A percentile compares a stretch with the other conserved stretches of the same genome.
These are phyloP conservation scores for Pitta sordida DNA, from an alignment of 2,113 vertebrate genomes.

Conservation along the genomic window DNA sequence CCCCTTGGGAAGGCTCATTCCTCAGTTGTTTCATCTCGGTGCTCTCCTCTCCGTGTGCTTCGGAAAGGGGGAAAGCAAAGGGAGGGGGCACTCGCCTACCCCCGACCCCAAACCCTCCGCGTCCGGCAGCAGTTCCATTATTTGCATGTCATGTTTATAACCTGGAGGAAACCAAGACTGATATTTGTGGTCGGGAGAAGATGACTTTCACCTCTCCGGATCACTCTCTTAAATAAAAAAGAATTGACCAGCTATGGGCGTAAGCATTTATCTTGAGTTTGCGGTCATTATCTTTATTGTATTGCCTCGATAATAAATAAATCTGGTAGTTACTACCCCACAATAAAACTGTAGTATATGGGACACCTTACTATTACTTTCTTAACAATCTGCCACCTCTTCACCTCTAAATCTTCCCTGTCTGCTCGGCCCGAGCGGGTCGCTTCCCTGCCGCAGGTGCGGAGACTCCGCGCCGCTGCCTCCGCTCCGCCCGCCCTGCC, in stretches of 20 bases:
- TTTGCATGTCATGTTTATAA: constrained; percentile 74
- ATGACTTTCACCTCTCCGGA: constrained; percentile 64
- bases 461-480: constrained; percentile 42
- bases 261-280: constrained; percentile 73
- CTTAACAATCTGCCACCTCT: constrained; percentile 64
- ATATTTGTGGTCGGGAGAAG: constrained; percentile 58
- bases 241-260: constrained; percentile 65
- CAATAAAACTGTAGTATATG: constrained; percentile 70
- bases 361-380: constrained; percentile 74
- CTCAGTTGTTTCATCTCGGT: neutral
- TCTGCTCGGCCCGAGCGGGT: constrained; percentile 8
- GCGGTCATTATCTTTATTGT: constrained; percentile 75
- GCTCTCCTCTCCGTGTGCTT: constrained; percentile 22
- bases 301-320: constrained; percentile 70
- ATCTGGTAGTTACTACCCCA: constrained; percentile 63
- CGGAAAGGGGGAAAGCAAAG: neutral
- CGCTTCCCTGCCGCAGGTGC: constrained; percentile 52
- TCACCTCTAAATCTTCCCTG: constrained; percentile 66
- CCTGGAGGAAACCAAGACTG: constrained; percentile 67
- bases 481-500: neutral
- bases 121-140: constrained; percentile 39
- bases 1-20: neutral
- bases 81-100: neutral
- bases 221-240: constrained; percentile 72
- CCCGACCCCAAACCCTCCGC: constrained; percentile 6